A percentile compares a stretch with the other conserved stretches of the same genome.
These are phyloP conservation scores for Rhynchotus rufescens DNA, from an alignment of 2,797 vertebrate genomes.

Conservation along the genomic window DNA sequence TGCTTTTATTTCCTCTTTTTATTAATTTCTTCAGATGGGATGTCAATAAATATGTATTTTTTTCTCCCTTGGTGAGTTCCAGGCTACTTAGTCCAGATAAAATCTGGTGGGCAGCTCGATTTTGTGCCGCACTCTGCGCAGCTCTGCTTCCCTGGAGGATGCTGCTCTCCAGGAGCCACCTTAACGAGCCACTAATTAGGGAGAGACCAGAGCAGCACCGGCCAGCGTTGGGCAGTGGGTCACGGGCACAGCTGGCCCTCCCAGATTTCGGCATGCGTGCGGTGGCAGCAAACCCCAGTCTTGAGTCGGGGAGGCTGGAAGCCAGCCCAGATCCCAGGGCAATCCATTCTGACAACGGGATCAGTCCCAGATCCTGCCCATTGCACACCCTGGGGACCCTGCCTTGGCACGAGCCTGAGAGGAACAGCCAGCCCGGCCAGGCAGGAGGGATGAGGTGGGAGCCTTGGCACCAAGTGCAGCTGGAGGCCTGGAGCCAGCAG, in stretches of 20 bases:
- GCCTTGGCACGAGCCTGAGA: neutral
- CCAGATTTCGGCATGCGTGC: too few relatives aligned
- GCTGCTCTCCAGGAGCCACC: neutral
- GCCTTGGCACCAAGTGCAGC: too few relatives aligned
- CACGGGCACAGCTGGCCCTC: too few relatives aligned
- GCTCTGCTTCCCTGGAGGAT: neutral
- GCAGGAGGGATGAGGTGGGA: neutral
- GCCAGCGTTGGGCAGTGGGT: too few relatives aligned
- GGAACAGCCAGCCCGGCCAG: neutral
- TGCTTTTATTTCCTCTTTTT: neutral
- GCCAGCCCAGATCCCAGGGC: neutral
- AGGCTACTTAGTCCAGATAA: too few relatives aligned
- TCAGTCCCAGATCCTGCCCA: neutral
- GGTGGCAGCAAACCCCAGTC: neutral
- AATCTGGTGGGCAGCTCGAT: neutral
- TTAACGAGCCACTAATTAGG: neutral
- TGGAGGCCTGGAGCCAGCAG: too few relatives aligned
- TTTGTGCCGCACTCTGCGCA: fast-evolving
- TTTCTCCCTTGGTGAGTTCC: too few relatives aligned
- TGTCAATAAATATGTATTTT: too few relatives aligned
- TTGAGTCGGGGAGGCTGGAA: fast-evolving
- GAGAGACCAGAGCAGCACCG: neutral
- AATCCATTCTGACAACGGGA: neutral
- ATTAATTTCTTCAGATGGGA: neutral
- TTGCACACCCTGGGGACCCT: fast-evolving